These are phyloP conservation scores for Cromileptes altivelis DNA, from an alignment of 2,113 vertebrate genomes.

Conservation along the genomic window DNA sequence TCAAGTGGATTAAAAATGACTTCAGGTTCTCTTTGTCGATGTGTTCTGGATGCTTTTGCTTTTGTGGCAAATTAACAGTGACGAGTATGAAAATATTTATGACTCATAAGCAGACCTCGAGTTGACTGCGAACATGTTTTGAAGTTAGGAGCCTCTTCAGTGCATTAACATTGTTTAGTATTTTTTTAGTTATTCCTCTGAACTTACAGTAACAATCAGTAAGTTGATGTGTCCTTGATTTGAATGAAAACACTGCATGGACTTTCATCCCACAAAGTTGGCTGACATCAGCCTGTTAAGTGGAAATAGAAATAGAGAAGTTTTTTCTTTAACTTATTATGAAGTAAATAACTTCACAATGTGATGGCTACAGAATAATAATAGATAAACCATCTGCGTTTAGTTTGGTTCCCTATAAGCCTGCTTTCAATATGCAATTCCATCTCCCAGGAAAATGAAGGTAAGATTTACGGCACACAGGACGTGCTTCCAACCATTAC, in stretches of 20 bases:
- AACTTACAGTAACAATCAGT: background rate
- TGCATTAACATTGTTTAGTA: background rate
- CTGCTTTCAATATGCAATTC: too few species aligned
- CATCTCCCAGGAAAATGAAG: too few species aligned
- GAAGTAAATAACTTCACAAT: too few species aligned
- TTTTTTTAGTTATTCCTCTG: background rate
- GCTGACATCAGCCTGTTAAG: background rate
- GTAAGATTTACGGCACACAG: too few species aligned
- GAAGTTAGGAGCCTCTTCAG: background rate
- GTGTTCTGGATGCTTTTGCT: background rate
- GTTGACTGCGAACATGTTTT: background rate
- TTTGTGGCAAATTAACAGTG: background rate
- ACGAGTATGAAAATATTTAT: background rate
- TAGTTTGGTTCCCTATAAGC: too few species aligned
- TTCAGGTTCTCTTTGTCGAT: background rate
- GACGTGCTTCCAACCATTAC: too few species aligned
- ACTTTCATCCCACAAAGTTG: background rate
- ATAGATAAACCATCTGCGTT: too few species aligned
- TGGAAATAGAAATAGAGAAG: too few species aligned
- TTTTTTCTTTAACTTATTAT: too few species aligned
- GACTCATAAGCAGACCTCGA: background rate
- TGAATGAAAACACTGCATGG: background rate
- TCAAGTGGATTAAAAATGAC: slow-evolving; percentile 41
- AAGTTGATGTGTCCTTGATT: background rate
- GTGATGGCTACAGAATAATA: too few species aligned